These are phyloP conservation scores for Bombylius major DNA, from an alignment of 2,888 invertebrate species.

Conservation along the genomic window DNA sequence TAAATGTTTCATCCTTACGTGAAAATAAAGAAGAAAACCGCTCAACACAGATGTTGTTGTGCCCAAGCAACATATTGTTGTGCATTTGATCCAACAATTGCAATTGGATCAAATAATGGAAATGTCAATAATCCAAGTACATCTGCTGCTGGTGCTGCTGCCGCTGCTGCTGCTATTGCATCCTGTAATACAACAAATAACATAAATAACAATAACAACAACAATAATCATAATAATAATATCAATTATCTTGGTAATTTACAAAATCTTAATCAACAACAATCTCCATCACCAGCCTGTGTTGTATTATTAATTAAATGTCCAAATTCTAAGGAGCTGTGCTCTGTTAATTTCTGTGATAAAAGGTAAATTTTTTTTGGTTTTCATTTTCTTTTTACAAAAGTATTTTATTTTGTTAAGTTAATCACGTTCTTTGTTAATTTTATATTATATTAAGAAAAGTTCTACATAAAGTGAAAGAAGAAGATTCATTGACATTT, in stretches of 20 bases:
- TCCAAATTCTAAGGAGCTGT: slow-evolving; percentile 37
- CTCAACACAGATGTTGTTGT: slow-evolving; percentile 13
- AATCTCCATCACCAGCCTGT: slow-evolving; percentile 29
- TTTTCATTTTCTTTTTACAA: neutral
- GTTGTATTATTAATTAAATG: slow-evolving; percentile 38
- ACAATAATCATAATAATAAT: slow-evolving; percentile 12
- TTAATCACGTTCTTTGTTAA: no score
- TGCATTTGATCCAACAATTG: neutral
- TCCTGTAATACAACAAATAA: neutral
- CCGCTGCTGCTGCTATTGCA: neutral
- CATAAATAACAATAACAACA: slow-evolving; percentile 13
- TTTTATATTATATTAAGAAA: no score
- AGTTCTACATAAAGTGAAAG: no score
- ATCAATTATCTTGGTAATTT: slow-evolving; percentile 16
- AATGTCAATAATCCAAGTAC: slow-evolving; percentile 1
- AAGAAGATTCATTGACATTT: no score
- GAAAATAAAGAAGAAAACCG: slow-evolving; percentile 35
- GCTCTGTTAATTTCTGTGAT: slow-evolving; percentile 36
- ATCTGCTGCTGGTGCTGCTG: neutral
- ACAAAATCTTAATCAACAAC: slow-evolving; percentile 1
- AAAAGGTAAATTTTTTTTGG: slow-evolving; percentile 29
- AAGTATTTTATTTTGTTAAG: no score
- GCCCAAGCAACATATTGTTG: slow-evolving; percentile 3
- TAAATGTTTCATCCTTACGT: slow-evolving; percentile 38
- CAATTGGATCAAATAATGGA: neutral